A percentile compares a stretch with the other conserved stretches of the same genome.
phyloP scores from a whole-genome alignment of 2,113 vertebrate species.

The Lasiurus cinereus region DNA sequence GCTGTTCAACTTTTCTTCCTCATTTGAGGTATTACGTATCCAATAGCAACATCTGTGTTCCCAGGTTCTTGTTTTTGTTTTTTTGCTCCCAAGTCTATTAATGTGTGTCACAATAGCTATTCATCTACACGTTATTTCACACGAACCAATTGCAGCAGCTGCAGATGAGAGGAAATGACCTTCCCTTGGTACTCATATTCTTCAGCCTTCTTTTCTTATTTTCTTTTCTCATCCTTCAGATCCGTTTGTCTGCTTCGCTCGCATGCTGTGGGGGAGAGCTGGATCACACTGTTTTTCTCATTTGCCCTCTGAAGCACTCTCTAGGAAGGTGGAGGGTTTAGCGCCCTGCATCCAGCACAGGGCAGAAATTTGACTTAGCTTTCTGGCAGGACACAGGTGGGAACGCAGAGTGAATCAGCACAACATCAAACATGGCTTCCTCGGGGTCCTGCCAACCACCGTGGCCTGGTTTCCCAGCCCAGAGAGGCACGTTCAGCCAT shows the following conservation, averaged over 20 bases:
- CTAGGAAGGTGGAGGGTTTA: too few species aligned
- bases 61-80: neutral
- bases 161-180: neutral
- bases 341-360: neutral
- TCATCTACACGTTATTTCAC: neutral
- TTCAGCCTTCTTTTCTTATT: neutral
- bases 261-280: neutral
- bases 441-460: neutral
- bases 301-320: neutral
- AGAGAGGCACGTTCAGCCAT: neutral
- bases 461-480: neutral
- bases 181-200: neutral
- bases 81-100: neutral
- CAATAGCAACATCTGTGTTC: neutral
- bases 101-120: neutral
- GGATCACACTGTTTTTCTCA: neutral
- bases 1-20: neutral
- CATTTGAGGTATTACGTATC: neutral
- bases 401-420: neutral
- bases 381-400: neutral
- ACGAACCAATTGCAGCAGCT: neutral
- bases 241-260: neutral
- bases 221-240: neutral
- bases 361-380: neutral
- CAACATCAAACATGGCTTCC: neutral